Conservation (phyloP, 2,113 vertebrate genomes). For the Setophaga petechia region DNA sequence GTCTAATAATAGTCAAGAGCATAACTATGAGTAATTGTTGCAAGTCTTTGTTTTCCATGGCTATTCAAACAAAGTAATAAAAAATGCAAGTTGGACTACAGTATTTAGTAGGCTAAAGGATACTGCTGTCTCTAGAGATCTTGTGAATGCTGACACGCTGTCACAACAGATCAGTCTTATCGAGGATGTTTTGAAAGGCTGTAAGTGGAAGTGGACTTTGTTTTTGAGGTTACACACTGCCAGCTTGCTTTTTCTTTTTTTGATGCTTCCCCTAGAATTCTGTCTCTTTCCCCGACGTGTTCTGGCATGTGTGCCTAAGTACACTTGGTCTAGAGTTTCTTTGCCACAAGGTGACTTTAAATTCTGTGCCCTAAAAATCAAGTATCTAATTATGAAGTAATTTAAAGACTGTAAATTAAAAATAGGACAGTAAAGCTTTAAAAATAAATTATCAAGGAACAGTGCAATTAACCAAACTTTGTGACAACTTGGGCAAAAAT, state of each 20-base stretch:
- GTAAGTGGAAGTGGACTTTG: background rate
- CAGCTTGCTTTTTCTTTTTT: background rate
- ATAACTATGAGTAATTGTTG: background rate
- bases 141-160: background rate
- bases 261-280: background rate
- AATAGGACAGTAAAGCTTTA: slow-evolving; percentile 28
- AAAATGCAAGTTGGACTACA: background rate
- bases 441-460: slow-evolving; percentile 9
- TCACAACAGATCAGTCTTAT: background rate
- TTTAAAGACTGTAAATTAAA: background rate
- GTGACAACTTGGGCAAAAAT: background rate
- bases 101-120: background rate
- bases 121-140: background rate
- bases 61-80: background rate
- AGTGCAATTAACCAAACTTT: slow-evolving; percentile 3
- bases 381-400: slow-evolving; percentile 17
- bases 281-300: background rate
- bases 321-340: background rate
- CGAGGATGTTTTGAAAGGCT: slow-evolving; percentile 32
- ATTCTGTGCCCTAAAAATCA: slow-evolving; percentile 1
- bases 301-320: background rate
- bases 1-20: background rate
- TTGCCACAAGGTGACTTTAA: slow-evolving; percentile 41
- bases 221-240: background rate
- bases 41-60: background rate